These are phyloP conservation scores for Glandiceps talaboti DNA, from an alignment of 53 echinoderm and acorn worm species.

Conservation along the genomic window DNA sequence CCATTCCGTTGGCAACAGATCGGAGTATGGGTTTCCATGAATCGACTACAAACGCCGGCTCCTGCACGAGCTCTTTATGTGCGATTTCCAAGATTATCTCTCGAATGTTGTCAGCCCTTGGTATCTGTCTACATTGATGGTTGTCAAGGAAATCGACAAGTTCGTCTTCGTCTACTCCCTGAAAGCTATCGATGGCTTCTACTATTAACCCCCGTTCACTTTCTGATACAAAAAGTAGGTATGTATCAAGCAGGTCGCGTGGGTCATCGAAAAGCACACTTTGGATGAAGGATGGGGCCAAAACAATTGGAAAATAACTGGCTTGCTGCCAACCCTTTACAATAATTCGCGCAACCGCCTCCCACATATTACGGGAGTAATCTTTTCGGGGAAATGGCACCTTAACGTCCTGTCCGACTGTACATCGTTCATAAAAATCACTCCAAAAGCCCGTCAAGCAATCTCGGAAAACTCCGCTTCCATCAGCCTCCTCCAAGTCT, in stretches of 20 bases:
- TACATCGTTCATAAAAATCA: constrained; percentile 17
- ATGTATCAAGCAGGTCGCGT: constrained; percentile 12
- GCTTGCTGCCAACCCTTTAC: constrained; percentile 19
- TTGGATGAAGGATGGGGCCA: constrained; percentile 24
- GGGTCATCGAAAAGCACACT: constrained; percentile 8
- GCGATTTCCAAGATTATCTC: neutral
- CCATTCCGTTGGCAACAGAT: neutral
- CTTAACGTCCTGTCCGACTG: constrained; percentile 19
- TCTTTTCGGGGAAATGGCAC: constrained; percentile 30
- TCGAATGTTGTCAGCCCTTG: neutral
- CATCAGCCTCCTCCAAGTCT: too few relatives aligned
- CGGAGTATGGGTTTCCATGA: neutral
- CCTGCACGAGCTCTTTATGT: constrained; percentile 13
- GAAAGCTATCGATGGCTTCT: neutral
- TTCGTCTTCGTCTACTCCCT: neutral
- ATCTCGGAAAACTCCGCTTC: constrained; percentile 29
- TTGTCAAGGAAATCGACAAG: neutral
- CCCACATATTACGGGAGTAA: constrained; percentile 6
- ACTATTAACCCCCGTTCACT: neutral
- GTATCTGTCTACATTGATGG: neutral
- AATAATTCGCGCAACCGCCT: constrained; percentile 17
- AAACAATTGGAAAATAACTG: constrained; percentile 15
- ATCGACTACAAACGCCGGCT: neutral
- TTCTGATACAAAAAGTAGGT: neutral
- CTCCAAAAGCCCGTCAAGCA: constrained; percentile 21